Evolutionary conservation across 2,888 invertebrate species (phyloP).

Genomic region (Siphlonurus alternatus): DNA sequence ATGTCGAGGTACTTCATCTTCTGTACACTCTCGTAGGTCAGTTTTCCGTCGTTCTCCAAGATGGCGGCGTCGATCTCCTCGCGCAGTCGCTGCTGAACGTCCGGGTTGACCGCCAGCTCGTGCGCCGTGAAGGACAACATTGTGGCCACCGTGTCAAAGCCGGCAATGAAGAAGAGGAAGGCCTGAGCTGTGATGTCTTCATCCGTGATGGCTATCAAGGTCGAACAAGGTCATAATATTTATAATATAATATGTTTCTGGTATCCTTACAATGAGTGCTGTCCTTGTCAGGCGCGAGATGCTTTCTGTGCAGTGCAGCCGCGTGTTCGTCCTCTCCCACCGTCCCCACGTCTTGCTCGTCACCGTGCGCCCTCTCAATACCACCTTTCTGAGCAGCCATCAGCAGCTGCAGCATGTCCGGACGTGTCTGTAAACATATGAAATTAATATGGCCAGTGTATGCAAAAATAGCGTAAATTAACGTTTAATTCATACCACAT

Average conservation of each 20-base stretch:
- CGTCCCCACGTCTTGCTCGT: background rate
- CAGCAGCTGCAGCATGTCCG: background rate
- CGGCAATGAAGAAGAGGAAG: slow-evolving; percentile 19
- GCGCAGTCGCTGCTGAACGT: slow-evolving; percentile 17
- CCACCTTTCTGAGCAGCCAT: background rate
- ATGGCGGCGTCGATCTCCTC: slow-evolving; percentile 17
- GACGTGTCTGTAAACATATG: background rate
- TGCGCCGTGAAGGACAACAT: slow-evolving; percentile 18
- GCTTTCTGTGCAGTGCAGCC: background rate
- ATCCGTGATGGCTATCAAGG: background rate
- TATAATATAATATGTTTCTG: too few relatives aligned
- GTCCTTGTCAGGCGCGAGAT: background rate
- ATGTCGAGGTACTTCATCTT: slow-evolving; percentile 42
- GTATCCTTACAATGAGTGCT: background rate
- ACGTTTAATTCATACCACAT: background rate
- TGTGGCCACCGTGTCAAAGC: slow-evolving; percentile 21
- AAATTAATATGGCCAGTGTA: background rate
- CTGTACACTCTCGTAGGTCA: slow-evolving; percentile 20
- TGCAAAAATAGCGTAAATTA: too few relatives aligned
- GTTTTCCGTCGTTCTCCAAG: slow-evolving; percentile 13
- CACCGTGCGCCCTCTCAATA: background rate
- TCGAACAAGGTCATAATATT: too few relatives aligned
- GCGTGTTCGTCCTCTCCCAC: background rate
- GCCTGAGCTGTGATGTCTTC: slow-evolving; percentile 15
- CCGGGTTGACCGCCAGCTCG: slow-evolving; percentile 18